A percentile compares a stretch with the other conserved stretches of the same genome.
phyloP scores from a whole-genome alignment of 2,113 vertebrate genomes.

The Nycticebus coucang region DNA sequence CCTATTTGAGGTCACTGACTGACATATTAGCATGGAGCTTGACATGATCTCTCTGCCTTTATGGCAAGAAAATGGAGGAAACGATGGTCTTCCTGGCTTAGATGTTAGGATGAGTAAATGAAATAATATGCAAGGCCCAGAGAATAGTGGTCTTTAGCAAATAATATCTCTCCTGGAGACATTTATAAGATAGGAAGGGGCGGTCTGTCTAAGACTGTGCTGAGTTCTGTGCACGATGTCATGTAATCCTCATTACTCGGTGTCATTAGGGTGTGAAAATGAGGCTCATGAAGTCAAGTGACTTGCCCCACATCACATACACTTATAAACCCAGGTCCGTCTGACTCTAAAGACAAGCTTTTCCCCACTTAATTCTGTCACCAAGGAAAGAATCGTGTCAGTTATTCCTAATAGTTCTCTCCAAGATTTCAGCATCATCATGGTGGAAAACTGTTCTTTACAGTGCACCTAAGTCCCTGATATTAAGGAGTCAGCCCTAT shows the following conservation, averaged over 20 bases:
- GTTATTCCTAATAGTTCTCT: neutral
- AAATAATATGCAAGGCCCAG: neutral
- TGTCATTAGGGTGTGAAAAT: neutral
- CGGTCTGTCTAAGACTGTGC: neutral
- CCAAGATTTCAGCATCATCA: neutral
- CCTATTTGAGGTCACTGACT: neutral
- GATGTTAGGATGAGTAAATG: neutral
- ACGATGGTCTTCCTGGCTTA: neutral
- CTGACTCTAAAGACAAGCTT: constrained; percentile 8
- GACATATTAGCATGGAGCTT: neutral
- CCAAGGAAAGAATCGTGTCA: neutral
- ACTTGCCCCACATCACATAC: neutral
- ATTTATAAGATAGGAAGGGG: neutral
- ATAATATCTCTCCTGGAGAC: neutral
- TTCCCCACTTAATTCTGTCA: neutral
- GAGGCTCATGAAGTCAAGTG: neutral
- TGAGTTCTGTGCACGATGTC: neutral
- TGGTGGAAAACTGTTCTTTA: neutral
- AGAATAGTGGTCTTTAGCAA: neutral
- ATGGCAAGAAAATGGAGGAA: neutral
- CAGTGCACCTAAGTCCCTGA: neutral
- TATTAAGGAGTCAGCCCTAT: neutral
- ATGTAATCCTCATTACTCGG: neutral
- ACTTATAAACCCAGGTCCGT: neutral
- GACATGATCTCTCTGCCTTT: neutral